These are phyloP conservation scores for Pempheris klunzingeri DNA, from an alignment of 2,797 vertebrate species.

Conservation along the genomic window DNA sequence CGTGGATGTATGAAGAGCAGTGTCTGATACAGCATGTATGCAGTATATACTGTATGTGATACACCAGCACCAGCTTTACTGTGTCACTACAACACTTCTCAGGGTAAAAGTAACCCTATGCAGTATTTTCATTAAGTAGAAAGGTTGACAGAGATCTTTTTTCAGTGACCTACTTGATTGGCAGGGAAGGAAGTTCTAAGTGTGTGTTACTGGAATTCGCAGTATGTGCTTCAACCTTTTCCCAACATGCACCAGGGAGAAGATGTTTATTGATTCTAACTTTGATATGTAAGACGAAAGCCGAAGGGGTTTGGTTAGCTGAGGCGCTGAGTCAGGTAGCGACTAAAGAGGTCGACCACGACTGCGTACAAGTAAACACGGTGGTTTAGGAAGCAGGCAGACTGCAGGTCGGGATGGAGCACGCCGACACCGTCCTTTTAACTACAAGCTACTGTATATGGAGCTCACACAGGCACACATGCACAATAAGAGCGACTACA, in stretches of 20 bases:
- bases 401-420: constrained; percentile 32
- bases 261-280: constrained; percentile 53
- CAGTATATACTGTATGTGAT: background rate
- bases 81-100: constrained; percentile 40
- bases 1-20: no score
- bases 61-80: background rate
- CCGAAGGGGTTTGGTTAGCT: constrained; percentile 38
- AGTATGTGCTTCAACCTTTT: constrained; percentile 36
- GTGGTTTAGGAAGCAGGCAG: constrained; percentile 24
- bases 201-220: constrained; percentile 8
- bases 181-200: constrained; percentile 48
- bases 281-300: constrained; percentile 57
- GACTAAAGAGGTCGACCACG: constrained; percentile 15
- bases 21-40: background rate
- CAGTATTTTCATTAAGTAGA: constrained; percentile 50
- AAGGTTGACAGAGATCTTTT: constrained; percentile 48
- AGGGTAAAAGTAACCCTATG: constrained; percentile 51
- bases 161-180: constrained; percentile 23
- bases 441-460: constrained; percentile 8
- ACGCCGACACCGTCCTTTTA: constrained; percentile 7
- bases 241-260: constrained; percentile 29
- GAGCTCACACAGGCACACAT: constrained; percentile 15
- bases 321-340: constrained; percentile 42
- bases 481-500: constrained; percentile 13
- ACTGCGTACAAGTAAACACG: constrained; percentile 11